A percentile compares a stretch with the other conserved stretches of the same genome.
These are phyloP conservation scores for Mnemiopsis leidyi DNA, from an alignment of 37 sponge, comb jelly and placozoan genomes.

Conservation along the genomic window DNA sequence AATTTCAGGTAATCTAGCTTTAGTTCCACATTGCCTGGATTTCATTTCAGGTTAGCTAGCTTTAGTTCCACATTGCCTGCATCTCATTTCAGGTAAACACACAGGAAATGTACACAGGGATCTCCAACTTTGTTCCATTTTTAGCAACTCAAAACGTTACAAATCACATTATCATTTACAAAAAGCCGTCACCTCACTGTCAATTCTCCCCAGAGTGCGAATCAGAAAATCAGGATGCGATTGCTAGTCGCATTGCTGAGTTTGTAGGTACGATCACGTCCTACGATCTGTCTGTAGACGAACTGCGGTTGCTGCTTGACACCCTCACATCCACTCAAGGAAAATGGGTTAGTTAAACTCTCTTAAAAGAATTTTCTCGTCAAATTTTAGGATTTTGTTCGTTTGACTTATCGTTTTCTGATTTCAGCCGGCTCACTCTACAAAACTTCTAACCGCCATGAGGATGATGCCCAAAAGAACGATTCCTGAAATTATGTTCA, in stretches of 20 bases:
- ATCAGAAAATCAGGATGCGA: constrained; percentile 7
- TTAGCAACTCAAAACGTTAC: no score
- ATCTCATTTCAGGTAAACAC: constrained; percentile 44
- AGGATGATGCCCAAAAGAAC: constrained; percentile 33
- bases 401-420: no score
- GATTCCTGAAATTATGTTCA: constrained; percentile 45
- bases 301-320: neutral
- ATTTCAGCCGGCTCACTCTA: constrained; percentile 29
- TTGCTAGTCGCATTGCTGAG: constrained; percentile 32
- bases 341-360: neutral
- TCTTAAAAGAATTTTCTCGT: neutral
- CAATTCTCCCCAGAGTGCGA: constrained; percentile 53
- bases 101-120: no score
- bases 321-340: neutral
- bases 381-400: no score
- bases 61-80: neutral
- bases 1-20: no score
- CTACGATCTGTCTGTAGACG: constrained; percentile 36
- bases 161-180: no score
- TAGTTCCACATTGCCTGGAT: no score
- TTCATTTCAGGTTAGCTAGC: no score
- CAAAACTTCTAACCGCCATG: neutral
- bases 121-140: no score
- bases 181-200: no score
- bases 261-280: constrained; percentile 53